These are phyloP conservation scores for Ischnus inquisitorius DNA, from an alignment of 2,888 invertebrate species.

Conservation along the genomic window DNA sequence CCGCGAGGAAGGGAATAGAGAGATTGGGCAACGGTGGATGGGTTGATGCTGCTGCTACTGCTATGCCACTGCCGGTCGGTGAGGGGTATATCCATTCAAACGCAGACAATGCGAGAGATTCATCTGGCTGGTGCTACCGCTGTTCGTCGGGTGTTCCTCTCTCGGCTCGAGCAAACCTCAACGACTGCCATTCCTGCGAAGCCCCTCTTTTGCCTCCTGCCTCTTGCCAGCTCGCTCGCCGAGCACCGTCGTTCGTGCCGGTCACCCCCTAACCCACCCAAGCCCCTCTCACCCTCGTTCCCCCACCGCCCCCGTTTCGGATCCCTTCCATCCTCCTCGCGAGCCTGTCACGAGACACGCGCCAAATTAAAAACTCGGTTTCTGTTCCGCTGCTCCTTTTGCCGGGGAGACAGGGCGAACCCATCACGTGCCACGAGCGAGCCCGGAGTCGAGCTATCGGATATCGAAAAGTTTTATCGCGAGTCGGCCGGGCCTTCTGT, in stretches of 20 bases:
- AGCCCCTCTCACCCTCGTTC: constrained; percentile 67
- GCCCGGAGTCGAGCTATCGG: constrained; percentile 71
- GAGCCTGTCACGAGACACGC: constrained; percentile 80
- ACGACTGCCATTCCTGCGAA: constrained; percentile 58
- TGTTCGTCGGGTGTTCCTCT: constrained; percentile 66
- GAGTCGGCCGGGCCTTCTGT: constrained; percentile 61
- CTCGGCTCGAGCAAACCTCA: constrained; percentile 57
- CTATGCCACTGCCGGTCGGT: constrained; percentile 64
- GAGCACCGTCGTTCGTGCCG: constrained; percentile 42
- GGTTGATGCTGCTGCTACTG: constrained; percentile 46
- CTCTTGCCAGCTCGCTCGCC: constrained; percentile 59
- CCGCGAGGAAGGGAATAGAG: constrained; percentile 72
- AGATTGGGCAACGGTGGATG: constrained; percentile 59
- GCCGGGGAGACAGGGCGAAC: constrained; percentile 72
- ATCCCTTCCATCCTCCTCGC: constrained; percentile 58
- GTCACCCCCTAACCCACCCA: constrained; percentile 61
- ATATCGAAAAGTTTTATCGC: constrained; percentile 79
- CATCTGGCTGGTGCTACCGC: constrained; percentile 81
- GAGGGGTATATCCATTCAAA: constrained; percentile 72
- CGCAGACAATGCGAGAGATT: constrained; percentile 79
- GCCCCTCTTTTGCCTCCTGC: constrained; percentile 46
- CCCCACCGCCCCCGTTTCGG: constrained; percentile 41
- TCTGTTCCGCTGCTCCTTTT: constrained; percentile 79
- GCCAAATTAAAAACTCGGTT: constrained; percentile 85
- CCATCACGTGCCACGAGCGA: constrained; percentile 23